Evolutionary conservation across 1,140 invertebrate species (phyloP).

Genomic region (Plectus sambesii): DNA sequence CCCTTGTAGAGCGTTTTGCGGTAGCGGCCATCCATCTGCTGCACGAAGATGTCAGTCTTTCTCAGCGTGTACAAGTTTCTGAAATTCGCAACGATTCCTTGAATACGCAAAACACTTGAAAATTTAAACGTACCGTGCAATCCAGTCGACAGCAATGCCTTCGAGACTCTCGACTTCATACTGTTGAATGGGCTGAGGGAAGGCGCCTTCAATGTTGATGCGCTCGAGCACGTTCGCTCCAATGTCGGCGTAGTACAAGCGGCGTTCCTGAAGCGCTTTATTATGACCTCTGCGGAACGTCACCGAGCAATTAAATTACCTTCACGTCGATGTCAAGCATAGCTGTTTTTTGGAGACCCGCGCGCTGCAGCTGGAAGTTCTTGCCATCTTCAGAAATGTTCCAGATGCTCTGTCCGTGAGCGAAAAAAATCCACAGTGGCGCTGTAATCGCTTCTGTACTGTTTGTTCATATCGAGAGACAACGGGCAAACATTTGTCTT

Average conservation of each 20-base stretch:
- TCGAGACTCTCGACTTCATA: constrained; percentile 36
- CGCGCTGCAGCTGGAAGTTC: constrained; percentile 27
- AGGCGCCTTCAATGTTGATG: constrained; percentile 26
- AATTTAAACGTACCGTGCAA: constrained; percentile 18
- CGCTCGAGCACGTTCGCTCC: constrained; percentile 25
- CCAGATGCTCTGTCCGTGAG: constrained; percentile 37
- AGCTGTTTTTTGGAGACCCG: constrained; percentile 33
- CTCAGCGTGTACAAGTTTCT: constrained; percentile 21
- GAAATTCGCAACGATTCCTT: constrained; percentile 16
- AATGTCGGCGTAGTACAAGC: constrained; percentile 32
- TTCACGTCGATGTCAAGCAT: constrained; percentile 37
- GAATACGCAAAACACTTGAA: constrained; percentile 21
- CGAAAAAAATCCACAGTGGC: constrained; percentile 32
- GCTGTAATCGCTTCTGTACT: constrained; percentile 18
- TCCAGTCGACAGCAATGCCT: constrained; percentile 35
- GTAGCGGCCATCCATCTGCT: constrained; percentile 48
- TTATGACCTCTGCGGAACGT: background rate
- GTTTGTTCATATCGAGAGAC: constrained; percentile 1
- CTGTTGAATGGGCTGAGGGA: constrained; percentile 28
- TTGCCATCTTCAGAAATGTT: constrained; percentile 33
- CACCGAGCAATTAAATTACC: constrained; percentile 7
- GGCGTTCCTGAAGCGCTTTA: constrained; percentile 14
- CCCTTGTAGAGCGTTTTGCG: constrained; percentile 72
- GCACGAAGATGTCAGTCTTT: constrained; percentile 27
- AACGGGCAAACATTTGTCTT: constrained; percentile 10